These are phyloP conservation scores for Nemotelus pantherinus DNA, from an alignment of 2,888 invertebrate species.

Conservation along the genomic window DNA sequence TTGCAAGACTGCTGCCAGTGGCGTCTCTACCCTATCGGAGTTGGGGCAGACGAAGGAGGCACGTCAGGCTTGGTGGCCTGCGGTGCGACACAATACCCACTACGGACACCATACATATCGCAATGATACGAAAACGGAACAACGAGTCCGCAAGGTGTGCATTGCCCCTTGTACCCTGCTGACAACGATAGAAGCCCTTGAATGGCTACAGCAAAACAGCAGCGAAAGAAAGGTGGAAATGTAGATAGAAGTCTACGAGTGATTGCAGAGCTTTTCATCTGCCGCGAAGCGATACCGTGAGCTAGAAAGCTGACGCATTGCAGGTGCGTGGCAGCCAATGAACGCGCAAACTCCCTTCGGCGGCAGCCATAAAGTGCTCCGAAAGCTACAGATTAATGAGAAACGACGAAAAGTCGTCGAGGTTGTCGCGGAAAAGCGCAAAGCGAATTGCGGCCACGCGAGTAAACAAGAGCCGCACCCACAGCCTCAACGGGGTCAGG, in stretches of 20 bases:
- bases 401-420: conserved; percentile 11
- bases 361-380: conserved; percentile 3
- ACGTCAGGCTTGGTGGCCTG: not conserved
- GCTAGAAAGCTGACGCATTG: conserved; percentile 77
- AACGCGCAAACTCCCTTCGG: conserved; percentile 67
- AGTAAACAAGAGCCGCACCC: conserved; percentile 77
- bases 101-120: not conserved
- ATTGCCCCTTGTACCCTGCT: conserved; percentile 3
- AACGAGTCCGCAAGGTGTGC: conserved; percentile 14
- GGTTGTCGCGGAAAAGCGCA: conserved; percentile 55
- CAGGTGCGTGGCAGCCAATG: conserved; percentile 86
- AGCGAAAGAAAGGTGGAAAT: conserved; percentile 6
- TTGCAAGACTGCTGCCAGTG: not conserved
- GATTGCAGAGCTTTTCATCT: conserved; percentile 23
- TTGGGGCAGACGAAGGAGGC: not conserved
- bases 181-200: not conserved
- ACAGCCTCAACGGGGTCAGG: conserved; percentile 60
- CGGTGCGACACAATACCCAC: not conserved
- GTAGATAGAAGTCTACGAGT: not conserved
- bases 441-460: conserved; percentile 67
- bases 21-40: too few species aligned
- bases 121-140: not conserved
- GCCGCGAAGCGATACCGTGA: conserved; percentile 41
- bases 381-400: conserved; percentile 20
- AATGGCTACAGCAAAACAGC: not conserved